Evolutionary conservation across 1,140 invertebrate species (phyloP), one percentile per base, ranked within the genome.

Genomic region (Aphaenogaster ashmeadi): DNA sequence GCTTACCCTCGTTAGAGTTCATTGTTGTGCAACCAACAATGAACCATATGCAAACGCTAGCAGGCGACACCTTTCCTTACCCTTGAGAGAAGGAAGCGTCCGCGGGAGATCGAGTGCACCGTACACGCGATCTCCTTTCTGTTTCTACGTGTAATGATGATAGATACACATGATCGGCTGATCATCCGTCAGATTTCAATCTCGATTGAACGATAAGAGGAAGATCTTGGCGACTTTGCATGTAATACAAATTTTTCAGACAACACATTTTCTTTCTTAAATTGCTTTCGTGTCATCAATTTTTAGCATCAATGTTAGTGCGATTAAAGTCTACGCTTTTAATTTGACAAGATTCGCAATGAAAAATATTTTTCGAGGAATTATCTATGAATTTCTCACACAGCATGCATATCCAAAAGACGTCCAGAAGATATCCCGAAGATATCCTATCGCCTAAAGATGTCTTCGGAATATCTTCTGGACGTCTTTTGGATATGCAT

Each of bases 1-100:
- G 60, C 50, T 86, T 88, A 88, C 60, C 44, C 83, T 62, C 47
- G 69, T 60, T 78, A 78, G 72, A 78, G 72, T 78, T 66, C 86
- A 54, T 81, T 78, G 67, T 90, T 90, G 77, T 64, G 88, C 88
- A 89, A 89, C 64, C 84, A 81, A 89, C 89, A 89, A 89, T 90
- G 84, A 87, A 80, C 83, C 54, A 67, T 56, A 69, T 75, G 75
- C 77, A 87, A 90, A 89, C 83, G 54, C 50, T 88, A 66, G 66
- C 72, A 71, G 50, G 74, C 89, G 44, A 44, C 79, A 90, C 88
- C 86, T 90, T 90, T 88, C 86, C 86, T 84, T 89, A 89, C 85
- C 89, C 85, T 89, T 85, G 89, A 75, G 69, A 74, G 78, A 89
- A 78, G 88, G 88, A 90, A 89, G 88, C 88, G 77, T 83, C 18